Evolutionary conservation across 2,888 invertebrate species (phyloP), one percentile per base, ranked within the genome.

Genomic region (Orthosia gracilis): DNA sequence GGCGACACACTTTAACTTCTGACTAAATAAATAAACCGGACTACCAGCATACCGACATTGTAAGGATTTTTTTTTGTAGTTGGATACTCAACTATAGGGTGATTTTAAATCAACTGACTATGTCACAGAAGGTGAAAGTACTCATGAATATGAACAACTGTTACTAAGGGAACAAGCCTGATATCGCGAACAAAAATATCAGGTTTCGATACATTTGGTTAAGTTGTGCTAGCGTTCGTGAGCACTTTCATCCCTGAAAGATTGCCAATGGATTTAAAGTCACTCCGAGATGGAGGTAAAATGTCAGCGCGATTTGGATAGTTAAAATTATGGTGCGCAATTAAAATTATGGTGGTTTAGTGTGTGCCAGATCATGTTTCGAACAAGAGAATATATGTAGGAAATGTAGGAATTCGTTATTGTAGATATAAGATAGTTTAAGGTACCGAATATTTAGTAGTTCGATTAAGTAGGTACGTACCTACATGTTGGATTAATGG

Each of bases 1-100:
- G 80, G 52, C 70, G 78, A 75, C 73, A 78, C 87, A 74, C 74
- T 84, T 87, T 81, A 82, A 87, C 85, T 85, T 80, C 59, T 75
- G 64, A 72, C 71, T 85, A 85, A 89, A 87, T 88, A 87, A 88
- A 87, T 83, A 83, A 84, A 76, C 63, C 62, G 18, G 57, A 87
- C 66, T 76, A 74, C 76, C 78, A 64, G 74, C 76, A 83, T 45
- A 45, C 9, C 45, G 63, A 76, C 70, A 84, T 84, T 85, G 81
- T 82, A 69, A 74, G 76, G 76, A 83, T 74, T 85, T 83, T 26
- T 26, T 1, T 26, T 2, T 26, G 40, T 40, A 1, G 18, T 40
- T 49, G 45, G 47, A 15, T 62, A 49, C 57, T 55, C 12, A 21
- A n/a, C 52, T 26, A 31, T 72, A 69, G 40, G 40, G 1, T 31